Evolutionary conservation across 2,888 invertebrate species (phyloP), one percentile per base, ranked within the genome.

Genomic region (Rapana venosa): DNA sequence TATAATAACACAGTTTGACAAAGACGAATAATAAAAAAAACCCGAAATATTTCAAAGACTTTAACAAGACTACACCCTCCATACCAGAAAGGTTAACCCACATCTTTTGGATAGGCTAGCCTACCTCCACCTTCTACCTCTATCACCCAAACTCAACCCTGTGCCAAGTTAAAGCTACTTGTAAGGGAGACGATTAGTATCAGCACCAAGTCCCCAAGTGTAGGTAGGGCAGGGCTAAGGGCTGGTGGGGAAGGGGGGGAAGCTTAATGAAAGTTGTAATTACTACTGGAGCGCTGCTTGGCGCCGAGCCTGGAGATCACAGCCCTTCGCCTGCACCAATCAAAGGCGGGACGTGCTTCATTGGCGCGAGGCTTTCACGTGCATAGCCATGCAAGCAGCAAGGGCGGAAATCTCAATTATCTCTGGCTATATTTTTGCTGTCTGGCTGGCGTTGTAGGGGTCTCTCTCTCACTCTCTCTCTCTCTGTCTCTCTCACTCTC

Each of bases 241-340:
- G n/a, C n/a, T n/a, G n/a, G n/a, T n/a, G n/a, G n/a, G n/a, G n/a
- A n/a, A n/a, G n/a, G n/a, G 30, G 47, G 47, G 36, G 47, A 47
- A 47, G 36, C 81, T 83, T 83, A 36, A 83, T 83, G 81, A 83
- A 83, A 83, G 81, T 83, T 83, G 81, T 83, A 83, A 36, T 83
- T 83, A 83, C 81, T 30, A 6, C 81, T 83, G 81, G 81, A 83
- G 81, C 81, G 81, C 81, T 26, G 81, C 81, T 26, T 83, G 81
- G 81, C 81, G 81, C 81, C 81, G 36, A 17, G 79, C 79, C 30
- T 47, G 22, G 36, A 83, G 36, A 47, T 83, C 81, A 36, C 81
- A 83, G 81, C 47, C 26, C 47, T 47, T 47, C 11, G 81, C 47
- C 81, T 83, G 81, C 81, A 83, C 47, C 81, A 79, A 79, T 79